Base-by-base conservation (phyloP, 2,888 invertebrate genomes). In the Galeopsomyia nigrocyanea region DNA sequence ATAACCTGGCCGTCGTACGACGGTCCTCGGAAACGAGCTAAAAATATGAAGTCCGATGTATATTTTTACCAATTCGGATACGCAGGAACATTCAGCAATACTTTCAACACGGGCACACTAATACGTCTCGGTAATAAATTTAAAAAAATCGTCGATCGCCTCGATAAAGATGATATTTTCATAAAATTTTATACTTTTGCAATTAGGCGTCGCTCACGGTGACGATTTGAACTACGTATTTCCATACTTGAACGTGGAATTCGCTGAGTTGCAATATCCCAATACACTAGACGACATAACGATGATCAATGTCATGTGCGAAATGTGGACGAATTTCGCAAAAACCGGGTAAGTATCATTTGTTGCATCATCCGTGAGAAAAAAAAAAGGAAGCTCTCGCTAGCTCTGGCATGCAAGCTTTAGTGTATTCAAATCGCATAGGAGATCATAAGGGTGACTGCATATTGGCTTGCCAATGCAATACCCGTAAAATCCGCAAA, bases 211-310 rank as follows among this genome's bases (percentile, higher is more conserved):
- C 10, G 1, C 73, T 5, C 85, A 85, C 51, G 69, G 66, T 3
- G 84, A 85, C 50, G 83, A 84, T 2, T 2, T 84, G 22, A 80
- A 82, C 66, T 86, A 85, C 63, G 53, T 82, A 31, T 81, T 83
- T 39, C 83, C 84, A 0, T 68, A 73, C 55, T 67, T 79, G 14
- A 81, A 81, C 66, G 70, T 53, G 6, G 3, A 26, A 31, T 78
- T 61, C 26, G 63, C 65, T 0, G 78, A 77, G 47, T 46, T 78
- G 10, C 68, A 75, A 22, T 67, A 80, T 6, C 69, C 77, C 14
- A 82, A 81, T 67, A 83, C 81, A 0, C 75, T 72, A 9, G 63
- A 21, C 2, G 85, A 86, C 66, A 55, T 57, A 47, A 76, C 78
- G 1, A 81, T 84, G 79, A 80, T 83, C 9, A 77, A 83, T 56